Base-by-base conservation (phyloP, 1,140 invertebrate species). In the Bicyclus anynana region DNA sequence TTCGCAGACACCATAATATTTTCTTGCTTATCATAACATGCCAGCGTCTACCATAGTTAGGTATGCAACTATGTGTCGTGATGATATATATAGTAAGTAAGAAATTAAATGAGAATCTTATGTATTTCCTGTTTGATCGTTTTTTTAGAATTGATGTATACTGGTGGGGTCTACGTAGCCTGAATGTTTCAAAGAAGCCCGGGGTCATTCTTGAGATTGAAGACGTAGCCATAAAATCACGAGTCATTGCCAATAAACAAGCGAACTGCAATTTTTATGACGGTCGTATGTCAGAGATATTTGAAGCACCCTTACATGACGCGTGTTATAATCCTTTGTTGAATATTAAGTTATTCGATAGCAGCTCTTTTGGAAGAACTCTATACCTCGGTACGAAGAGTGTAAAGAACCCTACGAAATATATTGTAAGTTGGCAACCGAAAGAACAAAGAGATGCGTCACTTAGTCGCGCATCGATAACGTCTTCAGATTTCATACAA, bases 81-180 rank as follows among this genome's bases (percentile, higher is more conserved):
- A n/a, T n/a, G n/a, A n/a, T n/a, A n/a, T n/a, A n/a, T n/a, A n/a
- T n/a, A n/a, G n/a, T n/a, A n/a, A n/a, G n/a, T n/a, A n/a, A n/a
- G n/a, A n/a, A n/a, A n/a, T n/a, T n/a, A n/a, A n/a, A n/a, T n/a
- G n/a, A n/a, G n/a, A n/a, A n/a, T n/a, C n/a, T n/a, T n/a, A n/a
- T n/a, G n/a, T n/a, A n/a, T n/a, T n/a, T n/a, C n/a, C n/a, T n/a
- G n/a, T n/a, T n/a, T n/a, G n/a, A 38, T 38, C 6, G 7, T 2
- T 1, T 16, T 16, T 40, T 40, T 16, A 89, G 84, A 58, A 68
- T 93, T 2, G 92, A 93, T 56, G 81, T 92, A 4, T 89, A 92
- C 49, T 92, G 92, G 78, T 93, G 92, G 92, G 92, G 92, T 13
- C 74, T 93, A 0, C 74, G 92, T 16, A 85, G 92, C 42, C 76